Evolutionary conservation across 2,888 invertebrate species (phyloP), one percentile per base, ranked within the genome.

Genomic region (Cephus rjabovi): DNA sequence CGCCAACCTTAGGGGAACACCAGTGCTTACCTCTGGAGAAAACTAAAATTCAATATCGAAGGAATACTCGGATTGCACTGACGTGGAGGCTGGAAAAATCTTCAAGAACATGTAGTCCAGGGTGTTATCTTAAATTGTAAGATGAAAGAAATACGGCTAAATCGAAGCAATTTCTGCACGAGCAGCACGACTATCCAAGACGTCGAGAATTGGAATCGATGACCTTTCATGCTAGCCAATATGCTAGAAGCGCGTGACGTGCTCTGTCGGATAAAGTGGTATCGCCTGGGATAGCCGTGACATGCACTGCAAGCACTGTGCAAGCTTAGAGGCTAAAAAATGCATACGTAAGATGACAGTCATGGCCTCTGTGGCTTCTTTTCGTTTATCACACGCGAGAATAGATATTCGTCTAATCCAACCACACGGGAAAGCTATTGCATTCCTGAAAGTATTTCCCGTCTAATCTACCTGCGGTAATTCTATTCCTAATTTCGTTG

Each of bases 181-280:
- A 30, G 35, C 34, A 23, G 31, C 74, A 33, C 74, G 74, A 35
- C 31, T 34, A 23, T 34, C 30, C 6, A 34, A 74, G 34, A 30
- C 12, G 37, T 34, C 12, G 74, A 31, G 74, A 30, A 35, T 34
- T 30, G 74, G 6, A 74, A 74, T 74, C 74, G 74, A 74, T 74
- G 74, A 33, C 35, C 74, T 30, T 35, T 74, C 35, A 74, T 34
- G 74, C 31, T 12, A 12, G 74, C 71, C 34, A 74, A 74, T 74
- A 34, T 74, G 35, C 30, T 34, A 74, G 34, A 34, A 3, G 31
- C 74, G 37, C 34, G 33, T 30, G 74, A 34, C 74, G 74, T 74
- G 74, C 31, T 33, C 35, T 35, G 23, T 23, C 35, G 74, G 35
- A 74, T 74, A 74, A 74, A 74, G 74, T 34, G 74, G 74, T 74